Conservation (phyloP, 2,888 invertebrate genomes). For the Argyresthia goedartella region DNA sequence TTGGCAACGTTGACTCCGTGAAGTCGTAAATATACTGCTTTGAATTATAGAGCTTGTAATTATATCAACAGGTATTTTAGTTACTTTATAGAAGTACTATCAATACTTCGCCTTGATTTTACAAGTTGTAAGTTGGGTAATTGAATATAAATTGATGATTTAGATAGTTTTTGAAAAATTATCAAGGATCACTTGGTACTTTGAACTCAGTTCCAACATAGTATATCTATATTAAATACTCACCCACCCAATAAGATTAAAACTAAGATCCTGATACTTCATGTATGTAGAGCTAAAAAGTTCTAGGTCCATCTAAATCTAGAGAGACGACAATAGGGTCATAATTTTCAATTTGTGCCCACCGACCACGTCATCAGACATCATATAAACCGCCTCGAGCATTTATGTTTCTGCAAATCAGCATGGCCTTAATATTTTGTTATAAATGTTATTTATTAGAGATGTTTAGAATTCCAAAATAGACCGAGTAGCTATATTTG, state of each 20-base stretch:
- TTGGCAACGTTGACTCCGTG: slow-evolving; percentile 12
- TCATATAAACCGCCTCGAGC: not conserved
- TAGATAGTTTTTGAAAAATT: too few species aligned
- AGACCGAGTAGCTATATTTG: not conserved
- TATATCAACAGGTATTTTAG: not conserved
- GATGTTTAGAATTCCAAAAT: not conserved
- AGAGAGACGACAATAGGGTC: slow-evolving; percentile 34
- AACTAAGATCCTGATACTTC: too few species aligned
- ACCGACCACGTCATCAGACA: slow-evolving; percentile 19
- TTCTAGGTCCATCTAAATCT: slow-evolving; percentile 9
- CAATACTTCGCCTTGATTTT: too few species aligned
- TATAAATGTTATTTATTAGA: not conserved
- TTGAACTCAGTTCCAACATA: too few species aligned
- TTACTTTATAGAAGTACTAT: not conserved
- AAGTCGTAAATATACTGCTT: not conserved
- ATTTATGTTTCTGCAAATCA: slow-evolving; percentile 11
- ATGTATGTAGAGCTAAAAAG: too few species aligned
- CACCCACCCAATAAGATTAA: too few species aligned
- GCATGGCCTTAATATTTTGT: slow-evolving; percentile 11
- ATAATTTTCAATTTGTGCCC: slow-evolving; percentile 65
- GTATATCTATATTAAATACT: too few species aligned
- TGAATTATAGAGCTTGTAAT: not conserved
- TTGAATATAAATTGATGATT: too few species aligned
- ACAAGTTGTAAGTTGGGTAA: too few species aligned
- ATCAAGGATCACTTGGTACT: too few species aligned